Conservation (phyloP, 2,797 vertebrate species). For the Phoebastria nigripes region DNA sequence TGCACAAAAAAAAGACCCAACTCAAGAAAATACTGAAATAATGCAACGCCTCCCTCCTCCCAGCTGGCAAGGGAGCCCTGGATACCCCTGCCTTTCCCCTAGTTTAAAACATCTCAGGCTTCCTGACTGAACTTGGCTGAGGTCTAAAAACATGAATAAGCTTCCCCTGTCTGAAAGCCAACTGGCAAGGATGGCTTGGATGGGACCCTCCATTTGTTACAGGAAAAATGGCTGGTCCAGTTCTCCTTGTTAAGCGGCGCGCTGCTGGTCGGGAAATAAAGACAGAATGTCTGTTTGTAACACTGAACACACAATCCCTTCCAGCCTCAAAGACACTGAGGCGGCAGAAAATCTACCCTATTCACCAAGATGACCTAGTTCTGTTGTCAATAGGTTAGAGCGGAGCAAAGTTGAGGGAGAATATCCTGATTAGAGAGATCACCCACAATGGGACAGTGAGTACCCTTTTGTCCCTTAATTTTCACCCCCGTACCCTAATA, state of each 20-base stretch:
- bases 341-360: background rate
- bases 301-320: constrained; percentile 16
- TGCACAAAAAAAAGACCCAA: background rate
- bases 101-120: constrained; percentile 40
- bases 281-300: constrained; percentile 7
- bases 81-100: background rate
- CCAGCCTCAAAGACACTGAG: constrained; percentile 23
- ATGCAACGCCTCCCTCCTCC: background rate
- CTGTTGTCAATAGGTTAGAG: constrained; percentile 23
- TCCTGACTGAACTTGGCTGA: constrained; percentile 58
- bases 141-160: constrained; percentile 54
- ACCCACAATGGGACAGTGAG: background rate
- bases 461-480: background rate
- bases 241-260: background rate
- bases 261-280: background rate
- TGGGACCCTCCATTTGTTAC: constrained; percentile 27
- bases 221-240: background rate
- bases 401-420: background rate
- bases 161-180: constrained; percentile 57
- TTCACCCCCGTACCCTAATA: background rate
- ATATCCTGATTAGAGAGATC: constrained; percentile 5
- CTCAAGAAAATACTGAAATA: background rate
- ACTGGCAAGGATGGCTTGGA: background rate
- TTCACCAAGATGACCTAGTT: background rate
- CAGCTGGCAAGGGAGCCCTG: constrained; percentile 3